phyloP scores from a whole-genome alignment of 2,113 vertebrate genomes.

The Ceuthmochares aereus region DNA sequence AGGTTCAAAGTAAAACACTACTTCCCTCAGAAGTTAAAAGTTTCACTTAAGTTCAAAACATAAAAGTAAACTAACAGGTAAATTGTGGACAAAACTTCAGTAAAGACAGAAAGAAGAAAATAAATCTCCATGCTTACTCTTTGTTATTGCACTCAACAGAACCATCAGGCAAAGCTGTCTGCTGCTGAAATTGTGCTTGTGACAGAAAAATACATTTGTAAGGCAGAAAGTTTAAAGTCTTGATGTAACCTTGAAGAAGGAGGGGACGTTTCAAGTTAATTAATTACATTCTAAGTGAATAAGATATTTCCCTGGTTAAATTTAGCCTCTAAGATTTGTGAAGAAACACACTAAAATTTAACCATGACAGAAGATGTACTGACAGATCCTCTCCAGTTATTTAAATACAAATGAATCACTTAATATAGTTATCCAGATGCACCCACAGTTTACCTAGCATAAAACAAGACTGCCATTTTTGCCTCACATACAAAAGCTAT shows the following conservation, averaged over 20 bases:
- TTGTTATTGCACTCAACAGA: background rate
- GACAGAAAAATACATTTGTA: background rate
- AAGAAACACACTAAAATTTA: background rate
- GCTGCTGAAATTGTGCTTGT: background rate
- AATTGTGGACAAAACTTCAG: background rate
- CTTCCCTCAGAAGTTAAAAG: background rate
- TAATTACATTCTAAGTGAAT: slow-evolving; percentile 14
- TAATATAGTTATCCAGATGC: background rate
- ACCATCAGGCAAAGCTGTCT: background rate
- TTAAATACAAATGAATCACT: background rate
- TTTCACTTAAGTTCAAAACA: background rate
- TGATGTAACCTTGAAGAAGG: background rate
- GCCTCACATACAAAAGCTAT: background rate
- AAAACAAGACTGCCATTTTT: background rate
- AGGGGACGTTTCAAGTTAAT: slow-evolving; percentile 47
- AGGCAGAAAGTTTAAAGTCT: background rate
- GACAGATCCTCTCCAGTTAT: background rate
- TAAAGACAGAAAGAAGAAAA: background rate
- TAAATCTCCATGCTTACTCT: background rate
- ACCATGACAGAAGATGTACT: background rate
- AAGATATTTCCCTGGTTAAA: background rate
- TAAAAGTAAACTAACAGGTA: background rate
- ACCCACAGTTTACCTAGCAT: background rate
- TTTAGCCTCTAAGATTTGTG: background rate
- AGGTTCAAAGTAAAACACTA: background rate